phyloP scores from a whole-genome alignment of 2,797 vertebrate species.

The Neoniphon sammara region DNA sequence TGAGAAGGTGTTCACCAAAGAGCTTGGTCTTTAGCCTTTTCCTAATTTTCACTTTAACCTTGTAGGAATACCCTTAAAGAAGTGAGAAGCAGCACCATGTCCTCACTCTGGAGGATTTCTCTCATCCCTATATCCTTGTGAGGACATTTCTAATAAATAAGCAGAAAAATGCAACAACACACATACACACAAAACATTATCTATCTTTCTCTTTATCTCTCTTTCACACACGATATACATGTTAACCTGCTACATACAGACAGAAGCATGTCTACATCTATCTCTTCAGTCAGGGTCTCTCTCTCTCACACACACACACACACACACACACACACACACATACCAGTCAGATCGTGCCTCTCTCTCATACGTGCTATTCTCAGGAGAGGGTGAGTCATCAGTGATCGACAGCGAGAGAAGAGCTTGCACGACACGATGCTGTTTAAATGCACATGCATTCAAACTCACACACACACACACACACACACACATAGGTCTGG shows the following conservation, averaged over 20 bases:
- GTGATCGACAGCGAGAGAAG: background rate
- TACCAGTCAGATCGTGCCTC: slow-evolving; percentile 1
- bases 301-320: background rate
- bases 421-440: background rate
- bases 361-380: slow-evolving; percentile 16
- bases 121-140: background rate
- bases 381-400: slow-evolving; percentile 41
- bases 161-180: too few species aligned
- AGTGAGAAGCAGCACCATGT: too few species aligned
- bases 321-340: slow-evolving; percentile 12
- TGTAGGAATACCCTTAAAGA: too few species aligned
- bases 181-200: too few species aligned
- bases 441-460: background rate
- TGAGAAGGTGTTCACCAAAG: too few species aligned
- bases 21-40: too few species aligned
- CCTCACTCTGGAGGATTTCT: background rate
- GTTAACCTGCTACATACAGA: too few species aligned
- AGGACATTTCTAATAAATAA: too few species aligned
- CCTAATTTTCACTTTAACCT: too few species aligned
- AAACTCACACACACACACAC: background rate
- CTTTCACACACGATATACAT: too few species aligned
- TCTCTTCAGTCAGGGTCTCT: background rate
- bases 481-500: background rate
- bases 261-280: too few species aligned
- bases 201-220: too few species aligned